Evolutionary conservation across 2,888 invertebrate species (phyloP).

Genomic region (Cecidostiba fungosa): DNA sequence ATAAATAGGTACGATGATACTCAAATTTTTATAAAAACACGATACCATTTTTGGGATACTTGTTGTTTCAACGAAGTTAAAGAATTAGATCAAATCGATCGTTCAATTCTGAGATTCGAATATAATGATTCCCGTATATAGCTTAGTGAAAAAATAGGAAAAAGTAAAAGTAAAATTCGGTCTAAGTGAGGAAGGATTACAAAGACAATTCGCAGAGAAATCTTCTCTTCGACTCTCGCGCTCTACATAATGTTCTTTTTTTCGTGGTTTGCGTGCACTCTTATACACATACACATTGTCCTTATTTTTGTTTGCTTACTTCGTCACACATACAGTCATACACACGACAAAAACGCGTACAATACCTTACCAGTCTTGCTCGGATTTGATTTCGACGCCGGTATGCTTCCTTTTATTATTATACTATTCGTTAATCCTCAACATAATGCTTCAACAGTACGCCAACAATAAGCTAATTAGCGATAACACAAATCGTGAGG

Average conservation of each 20-base stretch:
- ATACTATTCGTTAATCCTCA: slow-evolving; percentile 25
- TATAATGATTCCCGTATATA: slow-evolving; percentile 23
- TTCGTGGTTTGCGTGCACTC: slow-evolving; percentile 30
- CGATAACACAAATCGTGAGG: slow-evolving; percentile 53
- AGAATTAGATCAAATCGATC: slow-evolving; percentile 38
- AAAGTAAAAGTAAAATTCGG: slow-evolving; percentile 27
- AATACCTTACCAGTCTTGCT: slow-evolving; percentile 61
- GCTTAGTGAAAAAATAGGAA: slow-evolving; percentile 10
- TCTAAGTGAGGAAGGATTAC: slow-evolving; percentile 10
- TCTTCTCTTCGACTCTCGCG: slow-evolving; percentile 48
- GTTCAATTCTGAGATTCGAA: slow-evolving; percentile 53
- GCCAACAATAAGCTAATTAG: slow-evolving; percentile 39
- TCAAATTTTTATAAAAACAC: background rate
- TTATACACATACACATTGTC: slow-evolving; percentile 52
- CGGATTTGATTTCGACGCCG: slow-evolving; percentile 62
- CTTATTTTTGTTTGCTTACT: slow-evolving; percentile 42
- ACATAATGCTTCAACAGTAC: slow-evolving; percentile 46
- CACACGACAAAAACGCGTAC: slow-evolving; percentile 56
- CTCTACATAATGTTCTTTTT: slow-evolving; percentile 51
- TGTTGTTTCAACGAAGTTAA: slow-evolving; percentile 38
- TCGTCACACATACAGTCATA: slow-evolving; percentile 56
- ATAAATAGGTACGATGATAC: background rate
- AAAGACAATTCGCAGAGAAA: slow-evolving; percentile 35
- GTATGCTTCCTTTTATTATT: slow-evolving; percentile 27
- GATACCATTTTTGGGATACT: background rate